Conservation (phyloP, 1,140 invertebrate species). For the Heliothis virescens region DNA sequence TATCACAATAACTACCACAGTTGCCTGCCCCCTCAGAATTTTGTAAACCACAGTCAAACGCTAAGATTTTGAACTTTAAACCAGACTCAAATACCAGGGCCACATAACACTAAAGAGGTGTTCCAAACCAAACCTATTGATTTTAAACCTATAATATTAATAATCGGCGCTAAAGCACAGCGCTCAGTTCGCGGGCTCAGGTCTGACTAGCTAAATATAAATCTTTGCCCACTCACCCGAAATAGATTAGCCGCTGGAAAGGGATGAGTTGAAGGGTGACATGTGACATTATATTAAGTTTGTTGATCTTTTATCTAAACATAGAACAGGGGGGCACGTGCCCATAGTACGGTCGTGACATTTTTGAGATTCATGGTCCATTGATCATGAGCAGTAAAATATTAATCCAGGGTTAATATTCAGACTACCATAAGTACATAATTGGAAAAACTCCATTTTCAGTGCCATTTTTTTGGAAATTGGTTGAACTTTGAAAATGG, state of each 20-base stretch:
- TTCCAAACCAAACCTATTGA: not conserved
- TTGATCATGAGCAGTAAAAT: too few species aligned
- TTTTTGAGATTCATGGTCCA: not conserved
- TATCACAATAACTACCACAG: too few species aligned
- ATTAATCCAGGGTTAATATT: too few species aligned
- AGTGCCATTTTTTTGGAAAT: too few species aligned
- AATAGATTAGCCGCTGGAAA: constrained; percentile 33
- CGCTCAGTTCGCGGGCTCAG: constrained; percentile 6
- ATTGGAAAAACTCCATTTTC: too few species aligned
- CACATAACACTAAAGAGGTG: constrained; percentile 12
- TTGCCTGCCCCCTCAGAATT: not conserved
- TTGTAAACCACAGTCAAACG: not conserved
- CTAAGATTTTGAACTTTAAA: not conserved
- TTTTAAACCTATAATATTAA: constrained; percentile 18
- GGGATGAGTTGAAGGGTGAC: constrained; percentile 33
- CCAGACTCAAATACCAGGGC: not conserved
- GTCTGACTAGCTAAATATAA: constrained; percentile 37
- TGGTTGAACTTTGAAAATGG: too few species aligned
- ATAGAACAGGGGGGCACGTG: not conserved
- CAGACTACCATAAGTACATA: too few species aligned
- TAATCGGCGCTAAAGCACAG: not conserved
- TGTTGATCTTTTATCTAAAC: constrained; percentile 35
- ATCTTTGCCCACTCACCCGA: constrained; percentile 27
- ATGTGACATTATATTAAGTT: constrained; percentile 29
- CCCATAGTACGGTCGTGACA: not conserved